A percentile compares a stretch with the other conserved stretches of the same genome.
Conservation (phyloP, 2,888 invertebrate species). For the Caenorhabditis plicata region DNA sequence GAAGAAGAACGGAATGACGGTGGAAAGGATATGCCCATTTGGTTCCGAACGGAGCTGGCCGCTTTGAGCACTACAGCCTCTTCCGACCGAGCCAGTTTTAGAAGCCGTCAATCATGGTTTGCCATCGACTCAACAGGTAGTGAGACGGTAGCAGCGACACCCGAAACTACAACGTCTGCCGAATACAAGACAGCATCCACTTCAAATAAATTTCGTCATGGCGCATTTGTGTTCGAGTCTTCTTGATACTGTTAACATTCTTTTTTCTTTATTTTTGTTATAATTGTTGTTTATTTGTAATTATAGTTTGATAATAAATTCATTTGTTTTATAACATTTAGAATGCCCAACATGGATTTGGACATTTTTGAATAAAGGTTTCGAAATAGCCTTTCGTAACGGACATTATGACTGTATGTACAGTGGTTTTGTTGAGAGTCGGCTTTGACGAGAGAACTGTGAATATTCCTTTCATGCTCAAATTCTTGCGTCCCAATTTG, state of each 20-base stretch:
- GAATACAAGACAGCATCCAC: too few species aligned
- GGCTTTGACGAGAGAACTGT: conserved; percentile 64
- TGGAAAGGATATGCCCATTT: too few species aligned
- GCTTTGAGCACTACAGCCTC: too few species aligned
- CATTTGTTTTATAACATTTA: conserved; percentile 49
- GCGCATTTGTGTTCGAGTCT: too few species aligned
- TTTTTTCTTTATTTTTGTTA: conserved; percentile 3
- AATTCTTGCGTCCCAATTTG: conserved; percentile 63
- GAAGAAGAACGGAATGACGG: too few species aligned
- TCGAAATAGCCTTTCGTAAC: conserved; percentile 41
- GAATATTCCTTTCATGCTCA: conserved; percentile 66
- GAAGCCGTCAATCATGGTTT: too few species aligned
- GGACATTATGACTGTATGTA: conserved; percentile 49
- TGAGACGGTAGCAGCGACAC: too few species aligned
- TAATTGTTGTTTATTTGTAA: conserved; percentile 1
- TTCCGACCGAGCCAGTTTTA: too few species aligned
- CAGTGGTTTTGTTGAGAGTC: conserved; percentile 50
- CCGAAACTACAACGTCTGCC: too few species aligned
- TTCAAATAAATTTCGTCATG: too few species aligned
- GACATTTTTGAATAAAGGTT: conserved; percentile 45
- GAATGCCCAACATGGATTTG: conserved; percentile 51
- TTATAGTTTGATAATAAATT: neutral
- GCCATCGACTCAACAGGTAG: too few species aligned
- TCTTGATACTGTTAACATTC: conserved; percentile 2
- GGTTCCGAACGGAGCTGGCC: too few species aligned